Evolutionary conservation across 2,797 vertebrate species (phyloP).

Genomic region (Acipenser ruthenus): DNA sequence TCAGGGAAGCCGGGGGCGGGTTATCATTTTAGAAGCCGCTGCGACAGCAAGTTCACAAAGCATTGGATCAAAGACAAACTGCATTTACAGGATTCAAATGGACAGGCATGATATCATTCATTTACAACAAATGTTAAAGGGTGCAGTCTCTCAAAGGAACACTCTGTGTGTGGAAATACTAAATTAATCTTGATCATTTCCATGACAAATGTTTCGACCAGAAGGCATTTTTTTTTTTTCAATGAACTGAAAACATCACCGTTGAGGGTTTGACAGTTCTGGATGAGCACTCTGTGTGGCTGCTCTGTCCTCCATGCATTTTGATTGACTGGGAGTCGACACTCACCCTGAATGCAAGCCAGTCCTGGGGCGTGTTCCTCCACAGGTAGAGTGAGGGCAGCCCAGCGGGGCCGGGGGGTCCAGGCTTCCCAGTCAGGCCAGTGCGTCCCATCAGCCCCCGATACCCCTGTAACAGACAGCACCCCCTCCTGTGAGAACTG

Average conservation of each 20-base stretch:
- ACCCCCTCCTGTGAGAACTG: neutral
- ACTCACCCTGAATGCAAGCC: constrained; percentile 67
- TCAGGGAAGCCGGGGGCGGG: constrained; percentile 6
- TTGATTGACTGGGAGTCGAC: neutral
- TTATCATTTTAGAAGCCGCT: neutral
- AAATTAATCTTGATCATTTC: no score
- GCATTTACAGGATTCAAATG: no score
- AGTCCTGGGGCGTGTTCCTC: constrained; percentile 77
- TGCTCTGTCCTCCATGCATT: neutral
- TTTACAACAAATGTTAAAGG: no score
- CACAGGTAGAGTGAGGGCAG: constrained; percentile 70
- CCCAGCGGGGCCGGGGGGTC: constrained; percentile 62
- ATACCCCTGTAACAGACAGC: constrained; percentile 51
- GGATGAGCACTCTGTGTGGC: neutral
- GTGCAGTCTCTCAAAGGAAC: no score
- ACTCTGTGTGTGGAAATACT: no score
- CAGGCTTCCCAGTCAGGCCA: constrained; percentile 54
- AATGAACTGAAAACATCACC: no score
- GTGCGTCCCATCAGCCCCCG: constrained; percentile 53
- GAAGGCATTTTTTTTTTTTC: no score
- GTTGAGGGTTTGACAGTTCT: no score
- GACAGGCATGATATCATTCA: no score
- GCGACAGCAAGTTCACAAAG: no score
- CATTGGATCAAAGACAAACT: no score
- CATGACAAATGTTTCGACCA: no score